A percentile compares a stretch with the other conserved stretches of the same genome.
phyloP scores from a whole-genome alignment of 2,888 invertebrate genomes.

The Protophormia terraenovae region DNA sequence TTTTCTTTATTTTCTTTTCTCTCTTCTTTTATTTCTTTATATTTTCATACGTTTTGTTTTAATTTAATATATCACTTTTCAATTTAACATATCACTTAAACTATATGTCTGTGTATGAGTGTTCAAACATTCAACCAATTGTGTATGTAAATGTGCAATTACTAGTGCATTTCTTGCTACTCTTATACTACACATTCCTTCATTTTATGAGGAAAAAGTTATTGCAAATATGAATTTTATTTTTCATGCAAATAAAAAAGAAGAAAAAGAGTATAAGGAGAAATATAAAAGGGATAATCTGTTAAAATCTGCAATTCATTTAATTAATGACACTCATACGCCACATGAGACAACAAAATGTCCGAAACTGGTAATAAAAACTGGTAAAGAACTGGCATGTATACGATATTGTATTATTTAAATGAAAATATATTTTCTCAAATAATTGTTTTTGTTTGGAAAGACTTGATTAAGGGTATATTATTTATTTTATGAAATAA shows the following conservation, averaged over 20 bases:
- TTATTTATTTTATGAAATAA: too few species aligned
- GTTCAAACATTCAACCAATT: background rate
- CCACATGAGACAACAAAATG: conserved; percentile 59
- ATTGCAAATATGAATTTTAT: conserved; percentile 45
- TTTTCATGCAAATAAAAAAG: conserved; percentile 34
- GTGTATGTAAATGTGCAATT: background rate
- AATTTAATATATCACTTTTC: conserved; percentile 59
- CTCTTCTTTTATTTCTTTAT: background rate
- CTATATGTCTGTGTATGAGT: background rate
- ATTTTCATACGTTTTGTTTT: conserved; percentile 38
- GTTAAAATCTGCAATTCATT: conserved; percentile 57
- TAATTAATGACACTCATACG: conserved; percentile 66
- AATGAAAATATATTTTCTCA: too few species aligned
- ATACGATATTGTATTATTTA: too few species aligned
- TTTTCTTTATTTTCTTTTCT: background rate
- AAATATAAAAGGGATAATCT: conserved; percentile 51
- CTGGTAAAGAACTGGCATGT: conserved; percentile 3
- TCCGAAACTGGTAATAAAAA: conserved; percentile 35
- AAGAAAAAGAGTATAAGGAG: background rate
- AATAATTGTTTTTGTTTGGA: too few species aligned
- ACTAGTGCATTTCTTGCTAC: conserved; percentile 37
- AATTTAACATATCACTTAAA: conserved; percentile 53
- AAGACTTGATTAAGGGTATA: too few species aligned
- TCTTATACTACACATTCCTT: conserved; percentile 22
- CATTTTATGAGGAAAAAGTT: conserved; percentile 1